A percentile compares a stretch with the other conserved stretches of the same genome.
Conservation (phyloP, 1,140 invertebrate species). For the Mercenaria mercenaria region DNA sequence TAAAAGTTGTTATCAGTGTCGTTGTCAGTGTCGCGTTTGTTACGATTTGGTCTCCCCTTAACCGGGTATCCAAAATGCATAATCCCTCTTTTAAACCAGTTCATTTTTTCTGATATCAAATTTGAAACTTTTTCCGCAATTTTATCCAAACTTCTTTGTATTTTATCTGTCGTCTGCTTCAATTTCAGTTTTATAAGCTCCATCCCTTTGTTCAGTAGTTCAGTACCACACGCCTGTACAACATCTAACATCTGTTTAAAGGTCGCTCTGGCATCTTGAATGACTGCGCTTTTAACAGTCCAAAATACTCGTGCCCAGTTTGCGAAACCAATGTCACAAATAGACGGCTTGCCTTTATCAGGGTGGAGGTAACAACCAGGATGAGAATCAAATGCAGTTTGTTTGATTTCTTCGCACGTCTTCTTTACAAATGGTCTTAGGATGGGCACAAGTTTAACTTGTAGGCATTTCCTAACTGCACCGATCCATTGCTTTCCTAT, state of each 20-base stretch:
- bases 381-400: too few relatives aligned
- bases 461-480: too few relatives aligned
- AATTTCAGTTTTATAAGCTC: not conserved
- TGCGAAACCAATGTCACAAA: constrained; percentile 38
- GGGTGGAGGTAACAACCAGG: constrained; percentile 42
- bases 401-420: constrained; percentile 20
- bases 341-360: not conserved
- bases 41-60: not conserved
- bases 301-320: too few relatives aligned
- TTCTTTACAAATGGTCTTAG: not conserved
- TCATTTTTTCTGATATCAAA: too few relatives aligned
- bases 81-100: too few relatives aligned
- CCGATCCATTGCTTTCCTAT: constrained; percentile 38
- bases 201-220: not conserved
- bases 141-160: not conserved
- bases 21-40: not conserved
- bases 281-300: too few relatives aligned
- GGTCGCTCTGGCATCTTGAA: not conserved
- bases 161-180: not conserved
- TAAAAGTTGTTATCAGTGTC: not conserved
- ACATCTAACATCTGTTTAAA: not conserved
- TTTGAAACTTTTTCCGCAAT: not conserved
- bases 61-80: not conserved
- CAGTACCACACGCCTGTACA: not conserved
- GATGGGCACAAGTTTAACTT: too few relatives aligned